A percentile compares a stretch with the other conserved stretches of the same genome.
phyloP scores from a whole-genome alignment of 2,888 invertebrate genomes.

The Rapana venosa region DNA sequence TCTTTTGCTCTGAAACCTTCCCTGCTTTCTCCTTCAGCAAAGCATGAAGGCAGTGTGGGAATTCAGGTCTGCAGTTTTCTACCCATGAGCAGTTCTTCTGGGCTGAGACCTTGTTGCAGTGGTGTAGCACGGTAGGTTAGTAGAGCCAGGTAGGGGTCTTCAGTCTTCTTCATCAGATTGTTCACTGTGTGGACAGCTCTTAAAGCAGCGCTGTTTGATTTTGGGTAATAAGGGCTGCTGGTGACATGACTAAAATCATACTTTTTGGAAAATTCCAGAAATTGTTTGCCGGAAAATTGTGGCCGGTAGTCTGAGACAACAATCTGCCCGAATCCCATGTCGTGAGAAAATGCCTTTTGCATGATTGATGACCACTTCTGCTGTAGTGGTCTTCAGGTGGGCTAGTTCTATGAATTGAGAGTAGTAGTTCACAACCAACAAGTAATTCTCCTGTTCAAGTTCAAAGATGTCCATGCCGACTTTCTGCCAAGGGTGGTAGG shows the following conservation, averaged over 20 bases:
- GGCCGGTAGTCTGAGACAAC: constrained; percentile 33
- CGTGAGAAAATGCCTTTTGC: constrained; percentile 4
- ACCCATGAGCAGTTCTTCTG: background rate
- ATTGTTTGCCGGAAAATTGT: constrained; percentile 2
- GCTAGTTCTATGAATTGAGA: constrained; percentile 31
- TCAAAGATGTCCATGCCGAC: constrained; percentile 34
- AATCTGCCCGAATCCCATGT: background rate
- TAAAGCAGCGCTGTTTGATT: background rate
- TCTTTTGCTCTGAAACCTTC: background rate
- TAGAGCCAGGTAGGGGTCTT: background rate
- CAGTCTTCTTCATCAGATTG: background rate
- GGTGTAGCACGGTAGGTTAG: background rate
- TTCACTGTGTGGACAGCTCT: background rate
- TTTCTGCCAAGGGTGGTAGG: constrained; percentile 33
- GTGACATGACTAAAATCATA: constrained; percentile 27
- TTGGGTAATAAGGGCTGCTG: constrained; percentile 1
- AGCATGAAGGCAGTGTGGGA: background rate
- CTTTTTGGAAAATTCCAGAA: constrained; percentile 15
- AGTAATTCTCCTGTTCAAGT: background rate
- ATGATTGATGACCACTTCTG: background rate
- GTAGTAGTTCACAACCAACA: constrained; percentile 39
- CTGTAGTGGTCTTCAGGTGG: background rate
- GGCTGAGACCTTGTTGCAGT: background rate
- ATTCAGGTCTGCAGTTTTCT: background rate
- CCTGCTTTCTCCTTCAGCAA: background rate